A percentile compares a stretch with the other conserved stretches of the same genome.
phyloP scores from a whole-genome alignment of 2,888 invertebrate species.

The Crossocerus cetratus region DNA sequence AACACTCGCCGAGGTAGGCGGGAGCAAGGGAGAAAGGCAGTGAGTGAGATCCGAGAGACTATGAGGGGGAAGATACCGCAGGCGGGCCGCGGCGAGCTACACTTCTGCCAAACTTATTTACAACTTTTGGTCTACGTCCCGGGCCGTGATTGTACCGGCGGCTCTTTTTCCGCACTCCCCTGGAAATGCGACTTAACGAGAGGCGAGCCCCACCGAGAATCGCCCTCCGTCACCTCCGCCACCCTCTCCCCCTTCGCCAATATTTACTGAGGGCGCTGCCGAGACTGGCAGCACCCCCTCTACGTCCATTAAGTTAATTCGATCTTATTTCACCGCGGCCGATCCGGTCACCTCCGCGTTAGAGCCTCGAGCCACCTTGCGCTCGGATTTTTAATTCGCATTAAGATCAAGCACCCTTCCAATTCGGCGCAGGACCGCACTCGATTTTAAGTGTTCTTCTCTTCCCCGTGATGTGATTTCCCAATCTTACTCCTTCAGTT shows the following conservation, averaged over 20 bases:
- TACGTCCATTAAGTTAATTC: slow-evolving; percentile 58
- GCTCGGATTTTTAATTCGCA: too few species aligned
- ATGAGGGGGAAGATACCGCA: too few species aligned
- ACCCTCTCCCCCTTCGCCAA: slow-evolving; percentile 35
- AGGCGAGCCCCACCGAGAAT: too few species aligned
- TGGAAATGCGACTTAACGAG: slow-evolving; percentile 42
- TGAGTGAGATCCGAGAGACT: background rate
- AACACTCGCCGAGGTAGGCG: slow-evolving; percentile 30
- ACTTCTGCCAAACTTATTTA: slow-evolving; percentile 40
- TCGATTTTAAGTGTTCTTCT: too few species aligned
- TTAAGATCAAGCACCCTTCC: too few species aligned
- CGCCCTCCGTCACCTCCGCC: slow-evolving; percentile 25
- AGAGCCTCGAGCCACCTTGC: too few species aligned
- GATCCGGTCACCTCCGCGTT: too few species aligned
- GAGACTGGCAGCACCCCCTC: slow-evolving; percentile 34
- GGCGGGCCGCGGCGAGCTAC: slow-evolving; percentile 6
- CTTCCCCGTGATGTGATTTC: too few species aligned
- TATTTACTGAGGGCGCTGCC: slow-evolving; percentile 54
- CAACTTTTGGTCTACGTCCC: slow-evolving; percentile 43
- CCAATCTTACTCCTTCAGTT: too few species aligned
- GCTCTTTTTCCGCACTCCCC: slow-evolving; percentile 12
- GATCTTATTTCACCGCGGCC: slow-evolving; percentile 41
- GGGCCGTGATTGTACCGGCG: slow-evolving; percentile 14
- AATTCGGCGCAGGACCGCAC: too few species aligned
- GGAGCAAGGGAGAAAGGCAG: too few species aligned